Percentiles rank a stretch among this genome's conserved stretches.
phyloP scores from a whole-genome alignment of 2,888 invertebrate species.

The Callyntrura guangdongensis region DNA sequence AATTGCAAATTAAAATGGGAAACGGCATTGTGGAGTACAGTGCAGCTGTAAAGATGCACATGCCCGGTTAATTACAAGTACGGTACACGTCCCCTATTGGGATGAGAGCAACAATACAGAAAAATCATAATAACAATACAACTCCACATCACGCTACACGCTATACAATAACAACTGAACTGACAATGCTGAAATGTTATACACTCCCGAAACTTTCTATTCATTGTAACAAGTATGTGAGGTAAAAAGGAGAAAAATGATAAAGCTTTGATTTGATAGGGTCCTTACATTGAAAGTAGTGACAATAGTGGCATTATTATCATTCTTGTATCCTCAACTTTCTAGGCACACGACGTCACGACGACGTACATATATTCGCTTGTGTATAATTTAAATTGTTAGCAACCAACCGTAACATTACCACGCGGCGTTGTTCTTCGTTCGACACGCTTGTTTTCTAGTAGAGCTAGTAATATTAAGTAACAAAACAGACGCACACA shows the following conservation, averaged over 20 bases:
- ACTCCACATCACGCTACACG: not conserved
- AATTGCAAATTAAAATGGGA: constrained; percentile 32
- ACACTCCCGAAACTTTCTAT: not conserved
- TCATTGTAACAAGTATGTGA: too few relatives aligned
- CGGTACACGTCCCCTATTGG: not conserved
- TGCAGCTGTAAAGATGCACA: not conserved
- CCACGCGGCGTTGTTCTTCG: too few relatives aligned
- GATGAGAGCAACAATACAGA: not conserved
- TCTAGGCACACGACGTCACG: not conserved
- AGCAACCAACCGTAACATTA: too few relatives aligned
- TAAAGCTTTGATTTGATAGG: not conserved
- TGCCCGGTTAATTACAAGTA: too few relatives aligned
- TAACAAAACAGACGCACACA: not conserved
- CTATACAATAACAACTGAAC: not conserved
- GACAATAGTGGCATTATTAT: not conserved
- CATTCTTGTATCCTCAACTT: not conserved
- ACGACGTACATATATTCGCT: not conserved
- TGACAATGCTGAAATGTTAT: not conserved
- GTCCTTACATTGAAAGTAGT: not conserved
- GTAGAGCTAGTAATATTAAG: too few relatives aligned
- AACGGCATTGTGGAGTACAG: not conserved
- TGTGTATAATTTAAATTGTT: too few relatives aligned
- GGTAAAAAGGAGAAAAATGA: not conserved
- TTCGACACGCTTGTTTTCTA: too few relatives aligned
- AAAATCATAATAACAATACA: constrained; percentile 33